Base-by-base conservation (phyloP, 2,888 invertebrate genomes). In the Helicoverpa assulta region DNA sequence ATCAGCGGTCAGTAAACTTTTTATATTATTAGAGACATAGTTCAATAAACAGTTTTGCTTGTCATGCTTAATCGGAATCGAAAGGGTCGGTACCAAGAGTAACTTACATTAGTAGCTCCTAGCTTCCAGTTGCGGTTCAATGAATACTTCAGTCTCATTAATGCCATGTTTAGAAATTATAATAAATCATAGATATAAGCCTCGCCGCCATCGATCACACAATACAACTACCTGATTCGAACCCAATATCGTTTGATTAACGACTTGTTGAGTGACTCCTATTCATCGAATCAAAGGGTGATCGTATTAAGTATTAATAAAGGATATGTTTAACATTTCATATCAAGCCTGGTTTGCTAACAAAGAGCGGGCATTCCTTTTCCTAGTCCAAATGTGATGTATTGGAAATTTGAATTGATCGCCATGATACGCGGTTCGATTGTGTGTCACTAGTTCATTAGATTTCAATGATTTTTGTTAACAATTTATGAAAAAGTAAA, bases 251-350 rank as follows among this genome's bases (percentile, higher is more conserved):
- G 83, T 89, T 93, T 95, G 95, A 95, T 95, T 95, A 95, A 95
- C 95, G 95, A 95, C 89, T 89, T 90, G 93, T 94, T 95, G 95
- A 95, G 95, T 94, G 94, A 95, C 92, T 94, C 87, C 94, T 92
- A 94, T 95, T 95, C 92, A 94, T 89, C 78, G 89, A 86, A 89
- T 93, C 94, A 95, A 94, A 95, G 94, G 92, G 93, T 92, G 92
- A 93, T 88, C 90, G 85, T 91, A 93, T 93, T 94, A 93, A 92
- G 90, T 94, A 93, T 94, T 93, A 94, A 95, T 94, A 95, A 92
- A 93, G 90, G 87, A 89, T 86, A 93, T 92, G 89, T 92, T 91
- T 90, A 86, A 90, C 89, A 86, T 91, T 89, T 92, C 89, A 89
- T 82, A 85, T 90, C 87, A 87, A 88, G 86, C 89, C 86, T 85